Base-by-base conservation (phyloP, 2,797 vertebrate species). In the Tapirus indicus region DNA sequence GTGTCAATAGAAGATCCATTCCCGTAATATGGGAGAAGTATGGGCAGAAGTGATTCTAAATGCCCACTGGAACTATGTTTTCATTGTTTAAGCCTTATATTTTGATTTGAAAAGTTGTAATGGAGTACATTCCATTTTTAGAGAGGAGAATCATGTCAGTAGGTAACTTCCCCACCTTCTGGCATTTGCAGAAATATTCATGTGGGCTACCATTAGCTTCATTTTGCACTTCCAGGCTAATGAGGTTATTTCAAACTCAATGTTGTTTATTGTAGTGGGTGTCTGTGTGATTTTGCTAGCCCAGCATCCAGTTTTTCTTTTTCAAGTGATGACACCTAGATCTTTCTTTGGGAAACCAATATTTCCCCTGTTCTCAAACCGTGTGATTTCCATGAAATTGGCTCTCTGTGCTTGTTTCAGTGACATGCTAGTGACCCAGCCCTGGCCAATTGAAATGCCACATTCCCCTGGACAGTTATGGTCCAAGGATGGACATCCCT, bases 51-150 rank as follows among this genome's bases (percentile, higher is more conserved):
- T 56, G 44, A 64, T 87, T 77, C 52, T 58, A 54, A 32, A 52
- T 12, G 9, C 10, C 41, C 47, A 12, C 2, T 20, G 27, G 47
- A 56, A 56, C 25, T 66, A 27, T n/a, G 3, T 58, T 41, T 84
- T 95, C 35, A 52, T 62, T 29, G 23, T 83, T 92, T 74, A 72
- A 84, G 2, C 41, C 32, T 84, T 41, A 20, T 52, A 62, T 93
- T 96, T 91, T 95, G 2, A 68, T 49, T 85, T 87, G 80, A 52
- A 66, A 85, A 54, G 18, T 77, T 83, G n/a, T 80, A 92, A 86
- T 77, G 68, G 75, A 77, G 29, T 16, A 25, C 38, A 69, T 79
- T 96, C 35, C 41, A 27, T 38, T 69, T 94, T 94, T 66, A 91
- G 52, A 91, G 47, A 94, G 86, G 54, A 80, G 75, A 84, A 71